Percentiles rank a stretch among this genome's conserved stretches.
Evolutionary conservation across 2,888 invertebrate species (phyloP).

Genomic region (Cacoxenus indagator): DNA sequence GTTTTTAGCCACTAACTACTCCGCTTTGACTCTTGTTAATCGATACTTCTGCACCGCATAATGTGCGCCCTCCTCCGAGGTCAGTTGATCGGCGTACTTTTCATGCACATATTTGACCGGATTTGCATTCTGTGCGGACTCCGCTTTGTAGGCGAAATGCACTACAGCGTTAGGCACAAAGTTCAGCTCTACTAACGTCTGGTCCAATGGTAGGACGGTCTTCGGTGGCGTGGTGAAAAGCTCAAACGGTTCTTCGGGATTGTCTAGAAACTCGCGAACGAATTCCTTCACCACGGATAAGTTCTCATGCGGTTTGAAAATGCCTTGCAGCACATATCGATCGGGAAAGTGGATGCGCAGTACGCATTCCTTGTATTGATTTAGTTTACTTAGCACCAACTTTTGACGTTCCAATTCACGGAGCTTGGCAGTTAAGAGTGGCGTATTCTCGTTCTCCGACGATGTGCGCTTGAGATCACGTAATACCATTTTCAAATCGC

Average conservation of each 20-base stretch:
- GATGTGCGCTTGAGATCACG: constrained; percentile 80
- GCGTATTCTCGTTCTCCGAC: constrained; percentile 78
- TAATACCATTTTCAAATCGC: constrained; percentile 83
- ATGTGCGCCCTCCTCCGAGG: constrained; percentile 78
- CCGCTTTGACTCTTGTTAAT: constrained; percentile 64
- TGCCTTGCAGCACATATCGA: constrained; percentile 86
- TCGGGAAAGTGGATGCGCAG: constrained; percentile 91
- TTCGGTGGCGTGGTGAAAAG: constrained; percentile 90
- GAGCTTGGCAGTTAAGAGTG: constrained; percentile 78
- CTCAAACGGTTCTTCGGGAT: constrained; percentile 79
- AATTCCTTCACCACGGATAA: constrained; percentile 81
- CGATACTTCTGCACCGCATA: constrained; percentile 79
- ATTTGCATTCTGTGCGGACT: constrained; percentile 42
- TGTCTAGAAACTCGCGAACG: constrained; percentile 78
- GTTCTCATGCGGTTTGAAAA: constrained; percentile 84
- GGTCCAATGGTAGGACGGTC: constrained; percentile 75
- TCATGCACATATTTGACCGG: constrained; percentile 72
- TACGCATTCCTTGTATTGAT: constrained; percentile 81
- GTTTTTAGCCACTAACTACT: no score
- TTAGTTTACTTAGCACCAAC: constrained; percentile 74
- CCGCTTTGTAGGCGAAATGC: constrained; percentile 77
- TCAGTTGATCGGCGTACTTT: constrained; percentile 75
- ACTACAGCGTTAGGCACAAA: constrained; percentile 85
- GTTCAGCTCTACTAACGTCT: constrained; percentile 79
- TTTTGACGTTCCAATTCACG: constrained; percentile 75